These are phyloP conservation scores for Melanerpes formicivorus DNA, from an alignment of 2,113 vertebrate species.

Conservation along the genomic window DNA sequence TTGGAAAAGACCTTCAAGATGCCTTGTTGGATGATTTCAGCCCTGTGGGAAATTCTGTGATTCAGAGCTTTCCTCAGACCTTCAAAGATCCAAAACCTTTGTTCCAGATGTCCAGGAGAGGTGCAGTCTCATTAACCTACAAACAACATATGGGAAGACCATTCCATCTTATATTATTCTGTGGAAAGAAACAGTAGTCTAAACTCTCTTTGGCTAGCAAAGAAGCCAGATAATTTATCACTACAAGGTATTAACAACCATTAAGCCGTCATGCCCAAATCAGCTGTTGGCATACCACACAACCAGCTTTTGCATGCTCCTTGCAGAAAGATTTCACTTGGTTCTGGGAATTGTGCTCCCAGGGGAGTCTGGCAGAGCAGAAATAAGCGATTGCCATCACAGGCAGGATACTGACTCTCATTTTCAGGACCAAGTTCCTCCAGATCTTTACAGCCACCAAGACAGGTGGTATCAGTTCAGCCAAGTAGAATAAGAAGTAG, in stretches of 20 bases:
- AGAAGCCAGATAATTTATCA: background rate
- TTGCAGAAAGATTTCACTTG: background rate
- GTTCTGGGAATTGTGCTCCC: background rate
- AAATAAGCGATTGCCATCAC: background rate
- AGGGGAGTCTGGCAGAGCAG: background rate
- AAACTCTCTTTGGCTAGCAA: background rate
- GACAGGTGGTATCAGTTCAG: background rate
- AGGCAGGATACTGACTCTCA: background rate
- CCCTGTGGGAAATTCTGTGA: background rate
- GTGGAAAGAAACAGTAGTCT: background rate
- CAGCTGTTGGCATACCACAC: rapidly evolving
- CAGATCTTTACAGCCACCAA: background rate
- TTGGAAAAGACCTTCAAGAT: no score
- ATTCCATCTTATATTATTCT: background rate
- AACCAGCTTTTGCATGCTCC: background rate
- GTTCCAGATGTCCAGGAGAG: background rate
- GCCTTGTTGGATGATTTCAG: background rate
- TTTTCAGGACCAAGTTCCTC: background rate
- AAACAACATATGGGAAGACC: background rate
- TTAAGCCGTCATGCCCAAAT: background rate
- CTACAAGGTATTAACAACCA: background rate
- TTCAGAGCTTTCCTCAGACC: background rate
- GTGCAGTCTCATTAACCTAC: background rate
- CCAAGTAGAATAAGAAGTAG: rapidly evolving
- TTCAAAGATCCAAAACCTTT: background rate